Evolutionary conservation across 1,140 invertebrate species (phyloP), one percentile per base, ranked within the genome.

Genomic region (Tribolium madens): DNA sequence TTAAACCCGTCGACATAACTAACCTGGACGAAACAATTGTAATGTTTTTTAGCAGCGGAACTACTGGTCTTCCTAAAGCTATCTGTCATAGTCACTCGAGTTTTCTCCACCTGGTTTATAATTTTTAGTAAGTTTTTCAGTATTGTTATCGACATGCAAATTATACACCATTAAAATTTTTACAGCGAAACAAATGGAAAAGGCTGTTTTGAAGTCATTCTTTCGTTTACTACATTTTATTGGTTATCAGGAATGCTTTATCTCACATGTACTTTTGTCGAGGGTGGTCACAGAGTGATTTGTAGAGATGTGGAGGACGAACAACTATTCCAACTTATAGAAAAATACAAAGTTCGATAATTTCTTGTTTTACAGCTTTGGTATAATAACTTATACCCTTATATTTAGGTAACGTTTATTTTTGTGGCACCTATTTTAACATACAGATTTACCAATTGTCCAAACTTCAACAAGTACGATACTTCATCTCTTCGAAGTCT

Each of bases 21-120:
- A 42, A 76, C 0, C 82, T 84, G n/a, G 15, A 79, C 10, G 12
- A 77, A n/a, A 86, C 82, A 0, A 83, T 81, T 4, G 47, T 84
- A 0, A 83, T 89, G 9, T 42, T 88, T 9, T 88, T 84, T 72
- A 89, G 92, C 0, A 93, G 92, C 80, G 93, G 93, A 2, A 93
- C 93, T 1, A 94, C 92, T 42, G 93, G 93, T 42, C 84, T 90
- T 36, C 93, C 93, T 0, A 95, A 95, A 85, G 92, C 92, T 6
- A 92, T 93, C 0, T 89, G 91, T 82, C 80, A 93, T 1, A 91
- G 91, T 2, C 92, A 94, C 77, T 76, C 79, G 1, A 73, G 31
- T 57, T 57, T 57, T 9, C 46, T 50, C 7, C 52, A 57, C 21
- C 7, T 33, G 2, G 36, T 42, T 42, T 42, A 42, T n/a, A 42